These are phyloP conservation scores for Mimachlamys varia DNA, from an alignment of 2,888 invertebrate species.

Conservation along the genomic window DNA sequence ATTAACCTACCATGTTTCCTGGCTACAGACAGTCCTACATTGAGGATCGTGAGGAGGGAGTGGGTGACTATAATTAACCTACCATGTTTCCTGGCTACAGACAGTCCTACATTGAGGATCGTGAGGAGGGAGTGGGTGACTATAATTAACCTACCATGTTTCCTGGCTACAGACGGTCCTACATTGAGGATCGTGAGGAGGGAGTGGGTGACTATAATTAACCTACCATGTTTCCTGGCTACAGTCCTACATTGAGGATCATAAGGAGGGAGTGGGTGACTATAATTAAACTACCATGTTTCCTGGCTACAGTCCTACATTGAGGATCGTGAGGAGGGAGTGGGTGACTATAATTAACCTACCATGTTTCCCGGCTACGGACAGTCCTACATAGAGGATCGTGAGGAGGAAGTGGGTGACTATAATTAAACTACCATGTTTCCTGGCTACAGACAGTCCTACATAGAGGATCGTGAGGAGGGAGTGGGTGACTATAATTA, in stretches of 20 bases:
- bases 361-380: constrained; percentile 91
- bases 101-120: constrained; percentile 92
- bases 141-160: too few relatives aligned
- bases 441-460: constrained; percentile 93
- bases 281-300: too few relatives aligned
- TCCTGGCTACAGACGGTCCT: constrained; percentile 93
- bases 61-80: constrained; percentile 91
- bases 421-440: too few relatives aligned
- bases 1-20: too few relatives aligned
- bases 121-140: constrained; percentile 90
- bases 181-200: constrained; percentile 90
- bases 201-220: constrained; percentile 90
- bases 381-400: constrained; percentile 92
- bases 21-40: constrained; percentile 93
- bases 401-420: constrained; percentile 90
- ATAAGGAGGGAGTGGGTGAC: constrained; percentile 90
- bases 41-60: constrained; percentile 89
- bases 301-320: constrained; percentile 93
- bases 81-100: constrained; percentile 91
- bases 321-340: constrained; percentile 89
- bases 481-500: constrained; percentile 90
- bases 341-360: constrained; percentile 91
- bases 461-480: constrained; percentile 90
- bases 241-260: constrained; percentile 92
- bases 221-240: constrained; percentile 90